Base-by-base conservation (phyloP, 2,888 invertebrate species). In the Cephus spinipes region DNA sequence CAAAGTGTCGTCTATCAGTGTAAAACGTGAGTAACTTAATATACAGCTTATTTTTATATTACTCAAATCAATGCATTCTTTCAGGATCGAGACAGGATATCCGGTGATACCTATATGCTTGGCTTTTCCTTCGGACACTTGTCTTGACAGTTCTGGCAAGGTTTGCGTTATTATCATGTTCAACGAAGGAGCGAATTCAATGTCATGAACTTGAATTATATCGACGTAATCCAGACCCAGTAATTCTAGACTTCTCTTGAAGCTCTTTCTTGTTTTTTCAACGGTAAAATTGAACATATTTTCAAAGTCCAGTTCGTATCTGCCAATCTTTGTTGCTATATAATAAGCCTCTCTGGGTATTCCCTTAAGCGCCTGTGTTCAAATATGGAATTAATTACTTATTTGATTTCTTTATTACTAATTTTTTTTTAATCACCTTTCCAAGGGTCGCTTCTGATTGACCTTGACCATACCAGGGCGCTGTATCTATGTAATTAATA, bases 401-500 rank as follows among this genome's bases (percentile, higher is more conserved):
- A 6, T 12, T n/a, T 34, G 3, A 32, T 36, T 32, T 15, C 23
- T 36, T 73, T 11, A 23, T 30, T 15, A 71, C 0, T 30, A 11
- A 30, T 23, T 31, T 31, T 31, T 11, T 31, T 71, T 77, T 35
- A 71, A 73, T 83, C 90, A 95, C 96, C 93, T 96, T 95, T 82
- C 98, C 98, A 33, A 98, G 92, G 15, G 96, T 93, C 81, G 93
- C 93, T 92, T 98, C 98, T 0, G 98, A 96, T 80, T 93, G 94
- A 0, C 98, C 97, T 89, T 97, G 95, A 0, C 98, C 98, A 89
- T 98, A 98, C 95, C 95, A 98, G 0, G 98, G 98, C 0, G 96
- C 96, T 0, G 98, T 98, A 89, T 99, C 98, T 79, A 99, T 94
- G 87, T 97, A 97, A 92, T 99, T 99, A 31, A 99, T 93, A 11